Percentiles rank a stretch among this genome's conserved stretches.
Evolutionary conservation across 2,113 vertebrate genomes (phyloP).

Genomic region (Seriola quinqueradiata): DNA sequence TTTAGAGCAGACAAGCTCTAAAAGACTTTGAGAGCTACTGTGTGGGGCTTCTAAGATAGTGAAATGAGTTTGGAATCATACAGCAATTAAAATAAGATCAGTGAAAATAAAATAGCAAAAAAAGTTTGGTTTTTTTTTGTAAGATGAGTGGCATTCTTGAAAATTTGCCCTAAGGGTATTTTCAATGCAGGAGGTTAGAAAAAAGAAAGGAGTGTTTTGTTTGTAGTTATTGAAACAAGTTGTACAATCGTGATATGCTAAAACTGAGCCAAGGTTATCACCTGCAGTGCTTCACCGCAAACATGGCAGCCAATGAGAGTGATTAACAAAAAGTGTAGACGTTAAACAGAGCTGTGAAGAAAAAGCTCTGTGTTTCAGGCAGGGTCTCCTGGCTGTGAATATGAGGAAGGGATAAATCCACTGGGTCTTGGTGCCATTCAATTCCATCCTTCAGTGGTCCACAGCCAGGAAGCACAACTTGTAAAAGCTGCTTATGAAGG

Average conservation of each 20-base stretch:
- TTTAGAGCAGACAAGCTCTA: too few relatives aligned
- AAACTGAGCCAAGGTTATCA: background rate
- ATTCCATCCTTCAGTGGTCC: constrained; percentile 73
- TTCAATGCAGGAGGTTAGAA: background rate
- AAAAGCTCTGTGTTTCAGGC: constrained; percentile 51
- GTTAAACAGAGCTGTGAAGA: constrained; percentile 40
- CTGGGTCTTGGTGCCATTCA: constrained; percentile 65
- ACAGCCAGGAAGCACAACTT: constrained; percentile 65
- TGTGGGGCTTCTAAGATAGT: too few relatives aligned
- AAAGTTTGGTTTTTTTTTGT: background rate
- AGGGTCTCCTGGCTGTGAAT: constrained; percentile 68
- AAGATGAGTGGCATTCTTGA: background rate
- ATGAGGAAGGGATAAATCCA: constrained; percentile 62
- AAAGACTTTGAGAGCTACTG: too few relatives aligned
- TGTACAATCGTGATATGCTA: background rate
- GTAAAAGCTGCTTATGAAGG: constrained; percentile 74
- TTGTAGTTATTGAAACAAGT: background rate
- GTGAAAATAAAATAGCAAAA: too few relatives aligned
- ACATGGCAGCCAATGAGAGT: background rate
- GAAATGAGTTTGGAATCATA: too few relatives aligned
- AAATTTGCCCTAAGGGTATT: background rate
- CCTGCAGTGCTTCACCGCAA: background rate
- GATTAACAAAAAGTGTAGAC: constrained; percentile 34
- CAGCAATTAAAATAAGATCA: too few relatives aligned
- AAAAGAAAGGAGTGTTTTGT: background rate